These are phyloP conservation scores for Fukomys damarensis DNA, from an alignment of 2,113 vertebrate genomes.

Conservation along the genomic window DNA sequence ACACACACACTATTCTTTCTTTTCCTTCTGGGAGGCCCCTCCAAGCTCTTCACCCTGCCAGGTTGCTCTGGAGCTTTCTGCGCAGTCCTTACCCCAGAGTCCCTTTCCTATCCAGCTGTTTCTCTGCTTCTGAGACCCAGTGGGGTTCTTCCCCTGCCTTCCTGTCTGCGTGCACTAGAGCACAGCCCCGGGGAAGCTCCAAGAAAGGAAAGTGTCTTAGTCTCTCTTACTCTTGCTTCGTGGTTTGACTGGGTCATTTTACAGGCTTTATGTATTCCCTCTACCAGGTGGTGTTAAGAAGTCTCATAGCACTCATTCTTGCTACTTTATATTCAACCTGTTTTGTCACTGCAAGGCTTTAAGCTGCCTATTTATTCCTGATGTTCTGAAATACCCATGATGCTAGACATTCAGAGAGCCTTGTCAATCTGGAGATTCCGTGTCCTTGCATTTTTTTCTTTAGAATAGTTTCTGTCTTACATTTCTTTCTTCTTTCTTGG, in stretches of 20 bases:
- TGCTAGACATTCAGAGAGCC: neutral
- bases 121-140: neutral
- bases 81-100: neutral
- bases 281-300: neutral
- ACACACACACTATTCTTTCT: too few species aligned
- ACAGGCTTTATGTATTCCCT: neutral
- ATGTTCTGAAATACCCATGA: neutral
- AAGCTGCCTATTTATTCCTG: neutral
- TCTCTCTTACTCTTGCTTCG: neutral
- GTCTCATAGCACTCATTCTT: neutral
- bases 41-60: fast-evolving
- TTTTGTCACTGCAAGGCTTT: neutral
- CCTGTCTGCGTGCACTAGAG: neutral
- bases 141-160: neutral
- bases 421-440: neutral
- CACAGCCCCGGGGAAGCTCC: neutral
- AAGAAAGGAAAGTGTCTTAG: neutral
- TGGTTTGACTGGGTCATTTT: neutral
- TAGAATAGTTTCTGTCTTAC: neutral
- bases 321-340: neutral
- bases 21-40: neutral
- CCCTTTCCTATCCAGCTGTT: neutral
- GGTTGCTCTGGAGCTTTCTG: too few species aligned
- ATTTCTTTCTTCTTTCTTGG: neutral
- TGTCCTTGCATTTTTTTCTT: neutral